A percentile compares a stretch with the other conserved stretches of the same genome.
phyloP scores from a whole-genome alignment of 2,888 invertebrate genomes.

The Pyrrhia umbra region DNA sequence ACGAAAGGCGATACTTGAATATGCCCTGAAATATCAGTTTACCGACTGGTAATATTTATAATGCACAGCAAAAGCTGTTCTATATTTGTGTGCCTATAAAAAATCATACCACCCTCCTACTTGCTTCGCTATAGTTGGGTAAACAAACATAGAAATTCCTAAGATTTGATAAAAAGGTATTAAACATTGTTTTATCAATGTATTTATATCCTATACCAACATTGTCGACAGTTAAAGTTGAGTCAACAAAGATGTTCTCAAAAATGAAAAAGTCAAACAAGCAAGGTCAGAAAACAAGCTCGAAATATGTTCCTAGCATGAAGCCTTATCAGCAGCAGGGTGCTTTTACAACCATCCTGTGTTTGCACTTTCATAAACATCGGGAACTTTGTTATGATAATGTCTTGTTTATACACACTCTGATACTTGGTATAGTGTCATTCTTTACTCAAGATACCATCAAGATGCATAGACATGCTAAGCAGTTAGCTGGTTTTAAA shows the following conservation, averaged over 20 bases:
- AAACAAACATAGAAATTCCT: no score
- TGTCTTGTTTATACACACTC: slow-evolving; percentile 62
- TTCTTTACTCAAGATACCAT: slow-evolving; percentile 31
- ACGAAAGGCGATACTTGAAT: no score
- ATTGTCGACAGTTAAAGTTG: slow-evolving; percentile 42
- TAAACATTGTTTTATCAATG: slow-evolving; percentile 6
- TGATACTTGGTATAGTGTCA: slow-evolving; percentile 60
- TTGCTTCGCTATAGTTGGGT: no score
- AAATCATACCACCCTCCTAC: no score
- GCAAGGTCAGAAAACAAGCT: slow-evolving; percentile 58
- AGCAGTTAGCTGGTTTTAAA: neutral
- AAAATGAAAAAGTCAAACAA: slow-evolving; percentile 40
- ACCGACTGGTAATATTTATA: no score
- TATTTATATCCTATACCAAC: slow-evolving; percentile 45
- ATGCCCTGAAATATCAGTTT: no score
- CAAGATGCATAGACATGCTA: slow-evolving; percentile 17
- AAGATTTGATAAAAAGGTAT: slow-evolving; percentile 27
- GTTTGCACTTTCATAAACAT: slow-evolving; percentile 78
- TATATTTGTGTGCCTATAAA: neutral
- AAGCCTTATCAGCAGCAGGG: slow-evolving; percentile 69
- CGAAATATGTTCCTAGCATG: slow-evolving; percentile 26
- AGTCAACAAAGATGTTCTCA: slow-evolving; percentile 27
- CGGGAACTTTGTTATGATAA: slow-evolving; percentile 68
- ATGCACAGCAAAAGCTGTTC: neutral
- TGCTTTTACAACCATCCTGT: slow-evolving; percentile 69